A percentile compares a stretch with the other conserved stretches of the same genome.
Evolutionary conservation across 2,797 vertebrate species (phyloP).

Genomic region (Lutjanus argentimaculatus): DNA sequence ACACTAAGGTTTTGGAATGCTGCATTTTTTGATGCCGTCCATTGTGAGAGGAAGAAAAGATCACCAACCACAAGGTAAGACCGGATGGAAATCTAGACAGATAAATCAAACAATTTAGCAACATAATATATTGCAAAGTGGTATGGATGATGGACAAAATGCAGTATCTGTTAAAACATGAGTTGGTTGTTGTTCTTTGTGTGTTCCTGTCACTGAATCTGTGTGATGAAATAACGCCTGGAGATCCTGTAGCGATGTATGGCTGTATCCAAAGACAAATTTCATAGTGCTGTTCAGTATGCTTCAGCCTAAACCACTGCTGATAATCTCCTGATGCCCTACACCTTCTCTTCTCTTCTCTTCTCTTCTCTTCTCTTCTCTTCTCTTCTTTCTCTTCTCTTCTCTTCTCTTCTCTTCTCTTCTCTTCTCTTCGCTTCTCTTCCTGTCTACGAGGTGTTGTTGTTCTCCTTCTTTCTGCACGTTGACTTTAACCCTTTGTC

Average conservation of each 20-base stretch:
- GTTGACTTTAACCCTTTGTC: conserved; percentile 90
- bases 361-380: conserved; percentile 42
- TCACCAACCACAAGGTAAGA: conserved; percentile 96
- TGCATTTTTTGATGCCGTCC: conserved; percentile 96
- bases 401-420: conserved; percentile 54
- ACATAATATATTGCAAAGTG: not conserved
- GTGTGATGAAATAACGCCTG: not conserved
- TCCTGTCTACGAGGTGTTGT: conserved; percentile 20
- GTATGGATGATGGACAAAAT: not conserved
- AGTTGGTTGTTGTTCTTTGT: not conserved
- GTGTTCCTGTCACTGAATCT: not conserved
- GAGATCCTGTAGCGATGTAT: not conserved
- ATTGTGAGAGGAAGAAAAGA: conserved; percentile 97
- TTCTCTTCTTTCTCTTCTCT: conserved; percentile 36
- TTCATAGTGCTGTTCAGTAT: not conserved
- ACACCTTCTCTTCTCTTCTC: conserved; percentile 30
- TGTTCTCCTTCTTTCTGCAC: conserved; percentile 82
- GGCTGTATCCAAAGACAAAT: conserved; percentile 4
- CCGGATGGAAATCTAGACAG: not conserved
- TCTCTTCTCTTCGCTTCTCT: conserved; percentile 41
- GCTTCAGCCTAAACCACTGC: conserved; percentile 13
- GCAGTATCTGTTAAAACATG: not conserved
- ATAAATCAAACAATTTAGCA: not conserved
- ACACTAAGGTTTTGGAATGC: conserved; percentile 97
- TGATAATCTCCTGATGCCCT: conserved; percentile 24